A percentile compares a stretch with the other conserved stretches of the same genome.
phyloP scores from a whole-genome alignment of 1,140 invertebrate species.

The Anastatus disparis region DNA sequence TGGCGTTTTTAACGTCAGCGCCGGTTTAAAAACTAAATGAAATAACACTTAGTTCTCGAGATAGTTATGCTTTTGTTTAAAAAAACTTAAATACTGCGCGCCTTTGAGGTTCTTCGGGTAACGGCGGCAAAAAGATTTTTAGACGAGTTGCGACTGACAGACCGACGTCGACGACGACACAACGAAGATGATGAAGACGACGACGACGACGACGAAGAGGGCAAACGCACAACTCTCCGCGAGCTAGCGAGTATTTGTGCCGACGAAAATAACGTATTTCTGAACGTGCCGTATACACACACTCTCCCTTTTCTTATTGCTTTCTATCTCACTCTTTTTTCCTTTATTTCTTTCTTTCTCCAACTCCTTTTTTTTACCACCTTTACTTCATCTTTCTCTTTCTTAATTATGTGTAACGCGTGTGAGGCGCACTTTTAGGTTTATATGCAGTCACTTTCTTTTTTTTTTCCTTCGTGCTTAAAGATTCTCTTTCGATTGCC shows the following conservation, averaged over 20 bases:
- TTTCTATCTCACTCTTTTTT: constrained; percentile 37
- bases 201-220: constrained; percentile 31
- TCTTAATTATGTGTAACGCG: too few relatives aligned
- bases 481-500: not conserved
- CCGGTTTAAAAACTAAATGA: too few relatives aligned
- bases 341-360: constrained; percentile 3
- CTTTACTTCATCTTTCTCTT: too few relatives aligned
- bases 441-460: constrained; percentile 17
- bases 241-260: constrained; percentile 59
- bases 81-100: too few relatives aligned
- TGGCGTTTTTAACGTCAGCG: too few relatives aligned
- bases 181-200: constrained; percentile 31
- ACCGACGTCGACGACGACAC: constrained; percentile 25
- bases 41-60: too few relatives aligned
- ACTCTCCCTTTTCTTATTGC: not conserved
- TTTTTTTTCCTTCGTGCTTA: not conserved
- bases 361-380: not conserved
- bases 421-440: not conserved
- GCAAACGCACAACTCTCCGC: constrained; percentile 48
- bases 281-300: constrained; percentile 44
- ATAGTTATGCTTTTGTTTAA: too few relatives aligned
- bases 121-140: too few relatives aligned
- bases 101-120: too few relatives aligned
- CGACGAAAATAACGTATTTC: constrained; percentile 67
- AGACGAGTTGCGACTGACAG: too few relatives aligned